These are phyloP conservation scores for Pantelozetes paolii DNA, from an alignment of 2,888 invertebrate species.

Conservation along the genomic window DNA sequence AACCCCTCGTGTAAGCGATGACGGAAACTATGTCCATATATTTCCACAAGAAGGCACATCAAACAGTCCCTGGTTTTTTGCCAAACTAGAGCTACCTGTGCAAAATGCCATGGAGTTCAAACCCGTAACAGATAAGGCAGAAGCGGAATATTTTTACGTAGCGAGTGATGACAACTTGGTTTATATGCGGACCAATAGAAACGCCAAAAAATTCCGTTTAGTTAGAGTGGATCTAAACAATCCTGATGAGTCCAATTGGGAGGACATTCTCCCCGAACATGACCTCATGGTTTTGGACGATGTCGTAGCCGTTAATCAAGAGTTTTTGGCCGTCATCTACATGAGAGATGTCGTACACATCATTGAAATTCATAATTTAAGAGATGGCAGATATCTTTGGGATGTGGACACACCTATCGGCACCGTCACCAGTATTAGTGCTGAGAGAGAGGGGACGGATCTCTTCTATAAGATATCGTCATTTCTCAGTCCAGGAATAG, in stretches of 20 bases:
- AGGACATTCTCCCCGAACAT: constrained; percentile 53
- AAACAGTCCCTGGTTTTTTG: constrained; percentile 38
- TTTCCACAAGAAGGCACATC: constrained; percentile 39
- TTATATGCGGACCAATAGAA: constrained; percentile 42
- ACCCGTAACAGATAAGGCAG: constrained; percentile 3
- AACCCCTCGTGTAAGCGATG: constrained; percentile 36
- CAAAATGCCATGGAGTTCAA: not conserved
- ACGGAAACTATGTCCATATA: constrained; percentile 38
- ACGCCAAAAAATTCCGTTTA: constrained; percentile 41
- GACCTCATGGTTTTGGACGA: constrained; percentile 53
- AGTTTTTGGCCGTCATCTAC: constrained; percentile 54
- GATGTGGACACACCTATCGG: constrained; percentile 55
- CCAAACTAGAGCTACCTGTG: constrained; percentile 17
- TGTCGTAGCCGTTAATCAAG: constrained; percentile 53
- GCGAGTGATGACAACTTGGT: constrained; percentile 36
- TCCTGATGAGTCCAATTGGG: constrained; percentile 51
- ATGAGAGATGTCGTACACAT: constrained; percentile 56
- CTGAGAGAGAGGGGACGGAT: constrained; percentile 49
- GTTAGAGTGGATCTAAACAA: constrained; percentile 32
- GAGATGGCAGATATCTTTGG: constrained; percentile 50
- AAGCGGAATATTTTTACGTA: constrained; percentile 40
- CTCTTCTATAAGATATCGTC: constrained; percentile 55
- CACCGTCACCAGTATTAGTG: constrained; percentile 51
- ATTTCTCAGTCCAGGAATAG: constrained; percentile 55
- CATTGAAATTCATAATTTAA: constrained; percentile 53